Base-by-base conservation (phyloP, 2,888 invertebrate species). In the Drosophila ustulata region DNA sequence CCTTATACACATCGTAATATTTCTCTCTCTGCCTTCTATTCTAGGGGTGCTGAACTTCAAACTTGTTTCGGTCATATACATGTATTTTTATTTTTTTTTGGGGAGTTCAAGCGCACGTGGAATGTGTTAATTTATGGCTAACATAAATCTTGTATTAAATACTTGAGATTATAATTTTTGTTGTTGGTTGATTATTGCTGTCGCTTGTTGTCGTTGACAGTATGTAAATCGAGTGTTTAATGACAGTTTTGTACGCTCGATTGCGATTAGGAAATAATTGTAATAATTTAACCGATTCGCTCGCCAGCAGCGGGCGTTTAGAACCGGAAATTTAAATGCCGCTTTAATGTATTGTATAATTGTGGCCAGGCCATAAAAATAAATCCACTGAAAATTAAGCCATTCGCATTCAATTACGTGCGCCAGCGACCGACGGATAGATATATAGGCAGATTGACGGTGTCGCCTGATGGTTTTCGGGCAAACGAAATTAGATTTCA, bases 331-430 rank as follows among this genome's bases (percentile, higher is more conserved):
- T 81, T 83, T 71, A 69, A 76, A 75, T 70, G 78, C 51, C 69
- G 56, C 66, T 70, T 75, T 75, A 72, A 75, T 71, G 72, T 71
- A 69, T 80, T 75, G 78, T 71, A 65, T 86, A 86, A 80, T 86
- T 87, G 82, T 65, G 68, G 57, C 25, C 66, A 47, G 85, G 68
- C 76, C 67, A 76, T 76, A 79, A 74, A 76, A 75, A 66, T 71
- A 71, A 82, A 83, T 76, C 73, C 72, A 72, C 52, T 70, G 72
- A 66, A 78, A 87, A 83, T 87, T 41, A 81, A 83, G 82, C 68
- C 70, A 87, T 83, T 83, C 70, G 82, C 85, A 83, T 83, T 83
- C 82, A 83, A 82, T 84, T 84, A 82, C 88, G 88, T 87, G 76
- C 75, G 53, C 62, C 71, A 58, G 61, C 66, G 59, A 52, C 63